Conservation (phyloP, 2,113 vertebrate species). For the Pedetes capensis region DNA sequence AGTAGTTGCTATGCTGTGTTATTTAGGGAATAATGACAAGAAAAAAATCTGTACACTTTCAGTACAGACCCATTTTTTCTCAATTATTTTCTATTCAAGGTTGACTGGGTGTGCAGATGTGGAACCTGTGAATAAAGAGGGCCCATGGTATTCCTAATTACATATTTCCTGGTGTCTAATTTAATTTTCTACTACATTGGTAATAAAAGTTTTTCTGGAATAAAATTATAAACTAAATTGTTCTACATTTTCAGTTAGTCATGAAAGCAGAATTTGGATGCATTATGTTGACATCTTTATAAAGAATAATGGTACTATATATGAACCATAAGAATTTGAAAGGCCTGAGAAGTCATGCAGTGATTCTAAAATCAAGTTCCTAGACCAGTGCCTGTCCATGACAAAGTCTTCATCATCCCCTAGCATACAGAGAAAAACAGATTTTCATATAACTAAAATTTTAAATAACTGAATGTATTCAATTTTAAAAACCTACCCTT, state of each 20-base stretch:
- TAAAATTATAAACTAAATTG: not conserved
- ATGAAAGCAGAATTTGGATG: not conserved
- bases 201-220: not conserved
- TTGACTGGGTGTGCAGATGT: not conserved
- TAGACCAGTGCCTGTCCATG: not conserved
- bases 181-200: not conserved
- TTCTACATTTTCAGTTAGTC: not conserved
- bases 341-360: not conserved
- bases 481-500: not conserved
- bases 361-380: not conserved
- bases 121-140: not conserved
- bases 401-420: not conserved
- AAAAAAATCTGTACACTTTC: not conserved
- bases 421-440: not conserved
- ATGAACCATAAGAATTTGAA: not conserved
- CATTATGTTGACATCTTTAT: not conserved
- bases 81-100: not conserved
- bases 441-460: not conserved
- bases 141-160: not conserved
- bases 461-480: not conserved
- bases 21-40: not conserved
- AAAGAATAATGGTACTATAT: not conserved
- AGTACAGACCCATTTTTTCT: not conserved
- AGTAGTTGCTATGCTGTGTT: not conserved
- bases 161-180: not conserved